phyloP scores from a whole-genome alignment of 2,888 invertebrate species.

The Eupithecia subumbrata region DNA sequence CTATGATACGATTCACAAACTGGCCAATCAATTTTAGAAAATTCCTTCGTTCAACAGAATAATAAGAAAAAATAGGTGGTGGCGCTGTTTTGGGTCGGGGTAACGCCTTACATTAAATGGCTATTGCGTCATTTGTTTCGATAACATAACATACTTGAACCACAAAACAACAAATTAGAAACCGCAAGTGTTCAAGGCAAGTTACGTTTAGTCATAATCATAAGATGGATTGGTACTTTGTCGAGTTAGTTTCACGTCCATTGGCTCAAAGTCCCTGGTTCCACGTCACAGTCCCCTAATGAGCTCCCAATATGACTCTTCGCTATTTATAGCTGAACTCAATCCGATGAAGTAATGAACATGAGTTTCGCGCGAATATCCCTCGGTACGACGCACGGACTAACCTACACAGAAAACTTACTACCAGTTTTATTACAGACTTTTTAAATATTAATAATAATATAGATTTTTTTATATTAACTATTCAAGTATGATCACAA shows the following conservation, averaged over 20 bases:
- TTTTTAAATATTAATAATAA: conserved; percentile 67
- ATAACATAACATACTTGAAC: conserved; percentile 2
- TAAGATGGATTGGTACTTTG: background rate
- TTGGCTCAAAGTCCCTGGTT: conserved; percentile 41
- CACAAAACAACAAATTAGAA: conserved; percentile 4
- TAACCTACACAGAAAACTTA: conserved; percentile 58
- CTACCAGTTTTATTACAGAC: conserved; percentile 70
- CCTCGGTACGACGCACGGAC: conserved; percentile 47
- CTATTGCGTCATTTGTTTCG: background rate
- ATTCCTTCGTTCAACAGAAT: too few species aligned
- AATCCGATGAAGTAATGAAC: conserved; percentile 43
- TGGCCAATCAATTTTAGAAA: too few species aligned
- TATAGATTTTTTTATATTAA: conserved; percentile 76
- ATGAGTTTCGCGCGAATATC: conserved; percentile 38
- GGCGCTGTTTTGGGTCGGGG: too few species aligned
- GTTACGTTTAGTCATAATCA: background rate
- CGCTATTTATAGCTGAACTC: conserved; percentile 62
- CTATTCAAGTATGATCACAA: conserved; percentile 81
- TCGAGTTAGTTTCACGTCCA: conserved; percentile 32
- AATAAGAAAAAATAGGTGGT: too few species aligned
- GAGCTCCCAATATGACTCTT: conserved; percentile 59
- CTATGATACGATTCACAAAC: too few species aligned
- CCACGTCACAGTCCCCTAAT: conserved; percentile 52
- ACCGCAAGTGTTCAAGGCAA: background rate
- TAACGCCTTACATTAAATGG: too few species aligned